A percentile compares a stretch with the other conserved stretches of the same genome.
Evolutionary conservation across 2,888 invertebrate genomes (phyloP).

Genomic region (Nemotelus pantherinus): DNA sequence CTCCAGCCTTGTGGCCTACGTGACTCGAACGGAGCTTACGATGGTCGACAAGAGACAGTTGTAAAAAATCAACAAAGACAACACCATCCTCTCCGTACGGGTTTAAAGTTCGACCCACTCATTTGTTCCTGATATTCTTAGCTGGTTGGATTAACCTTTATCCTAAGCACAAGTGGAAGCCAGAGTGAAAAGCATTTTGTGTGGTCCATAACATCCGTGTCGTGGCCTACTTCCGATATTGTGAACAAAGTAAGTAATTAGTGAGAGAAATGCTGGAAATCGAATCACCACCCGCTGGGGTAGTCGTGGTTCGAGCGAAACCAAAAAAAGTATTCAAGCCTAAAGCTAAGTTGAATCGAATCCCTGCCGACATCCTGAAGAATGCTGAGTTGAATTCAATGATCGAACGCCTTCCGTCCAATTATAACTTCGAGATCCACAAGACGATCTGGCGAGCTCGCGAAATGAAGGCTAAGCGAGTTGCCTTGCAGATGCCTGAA

Average conservation of each 20-base stretch:
- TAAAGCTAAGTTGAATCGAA: slow-evolving; percentile 77
- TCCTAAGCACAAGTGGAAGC: too few species aligned
- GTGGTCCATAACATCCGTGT: too few species aligned
- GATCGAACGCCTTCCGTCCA: slow-evolving; percentile 81
- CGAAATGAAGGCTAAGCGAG: slow-evolving; percentile 82
- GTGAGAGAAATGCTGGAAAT: slow-evolving; percentile 12
- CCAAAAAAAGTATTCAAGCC: slow-evolving; percentile 84
- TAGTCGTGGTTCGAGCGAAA: slow-evolving; percentile 80
- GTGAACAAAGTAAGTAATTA: too few species aligned
- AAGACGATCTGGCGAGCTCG: slow-evolving; percentile 97
- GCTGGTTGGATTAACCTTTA: too few species aligned
- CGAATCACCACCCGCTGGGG: slow-evolving; percentile 51
- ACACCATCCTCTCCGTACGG: neutral
- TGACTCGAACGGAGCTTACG: slow-evolving; percentile 16
- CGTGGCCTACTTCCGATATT: too few species aligned
- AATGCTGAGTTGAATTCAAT: slow-evolving; percentile 78
- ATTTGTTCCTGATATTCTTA: too few species aligned
- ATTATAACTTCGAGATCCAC: slow-evolving; percentile 98
- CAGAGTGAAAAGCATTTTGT: too few species aligned
- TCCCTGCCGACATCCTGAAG: slow-evolving; percentile 81
- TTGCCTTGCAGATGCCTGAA: slow-evolving; percentile 97
- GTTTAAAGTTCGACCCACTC: neutral
- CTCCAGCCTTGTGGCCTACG: slow-evolving; percentile 25
- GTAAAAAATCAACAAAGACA: slow-evolving; percentile 26
- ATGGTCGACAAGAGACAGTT: slow-evolving; percentile 23